phyloP scores from a whole-genome alignment of 2,888 invertebrate species.

The Hirtodrosophila cameraria region DNA sequence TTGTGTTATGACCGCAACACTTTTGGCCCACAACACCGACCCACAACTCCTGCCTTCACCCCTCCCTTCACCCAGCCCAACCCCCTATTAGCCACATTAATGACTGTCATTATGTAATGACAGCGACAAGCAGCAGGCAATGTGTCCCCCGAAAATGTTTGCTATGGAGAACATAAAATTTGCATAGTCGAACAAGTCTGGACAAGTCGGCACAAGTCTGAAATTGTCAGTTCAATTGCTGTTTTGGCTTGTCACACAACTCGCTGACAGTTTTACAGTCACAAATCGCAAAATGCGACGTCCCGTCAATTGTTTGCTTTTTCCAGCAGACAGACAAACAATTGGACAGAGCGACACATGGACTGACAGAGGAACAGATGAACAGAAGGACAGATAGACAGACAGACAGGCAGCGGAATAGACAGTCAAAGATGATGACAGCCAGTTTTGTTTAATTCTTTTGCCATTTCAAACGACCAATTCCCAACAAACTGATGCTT shows the following conservation, averaged over 20 bases:
- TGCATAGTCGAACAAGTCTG: conserved; percentile 58
- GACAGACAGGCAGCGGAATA: conserved; percentile 47
- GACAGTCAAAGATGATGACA: conserved; percentile 70
- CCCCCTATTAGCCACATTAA: conserved; percentile 61
- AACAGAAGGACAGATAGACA: neutral
- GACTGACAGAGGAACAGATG: neutral
- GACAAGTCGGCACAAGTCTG: conserved; percentile 49
- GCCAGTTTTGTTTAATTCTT: conserved; percentile 56
- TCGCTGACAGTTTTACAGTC: conserved; percentile 70
- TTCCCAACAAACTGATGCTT: conserved; percentile 23
- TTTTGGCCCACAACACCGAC: conserved; percentile 31
- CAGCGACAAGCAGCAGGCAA: conserved; percentile 44
- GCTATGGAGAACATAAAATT: conserved; percentile 57
- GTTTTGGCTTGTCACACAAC: conserved; percentile 61
- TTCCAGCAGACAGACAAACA: conserved; percentile 20
- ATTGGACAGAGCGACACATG: neutral
- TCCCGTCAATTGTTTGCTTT: conserved; percentile 75
- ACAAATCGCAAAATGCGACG: conserved; percentile 50
- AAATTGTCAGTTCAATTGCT: conserved; percentile 47
- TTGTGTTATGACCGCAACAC: conserved; percentile 47
- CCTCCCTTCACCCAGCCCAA: neutral
- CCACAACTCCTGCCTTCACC: too few relatives aligned
- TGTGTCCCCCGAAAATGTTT: conserved; percentile 40
- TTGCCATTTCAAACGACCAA: conserved; percentile 14
- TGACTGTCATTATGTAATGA: conserved; percentile 72